Percentiles rank a stretch among this genome's conserved stretches.
Evolutionary conservation across 2,113 vertebrate genomes (phyloP).

Genomic region (Myotis yumanensis): DNA sequence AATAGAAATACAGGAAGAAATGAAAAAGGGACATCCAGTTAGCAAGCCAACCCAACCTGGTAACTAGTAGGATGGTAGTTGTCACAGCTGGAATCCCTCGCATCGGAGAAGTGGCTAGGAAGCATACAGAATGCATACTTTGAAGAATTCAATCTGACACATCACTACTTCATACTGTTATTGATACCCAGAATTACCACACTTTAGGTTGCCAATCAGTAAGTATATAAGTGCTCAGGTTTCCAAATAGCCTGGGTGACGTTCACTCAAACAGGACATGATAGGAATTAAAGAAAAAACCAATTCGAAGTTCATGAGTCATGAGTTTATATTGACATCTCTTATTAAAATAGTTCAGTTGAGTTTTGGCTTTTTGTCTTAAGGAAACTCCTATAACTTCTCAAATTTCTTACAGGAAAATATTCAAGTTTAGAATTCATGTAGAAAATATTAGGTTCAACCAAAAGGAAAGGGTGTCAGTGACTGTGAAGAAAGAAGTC

Average conservation of each 20-base stretch:
- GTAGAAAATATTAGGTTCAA: neutral
- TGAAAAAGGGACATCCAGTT: neutral
- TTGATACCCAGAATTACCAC: neutral
- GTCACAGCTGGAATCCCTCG: neutral
- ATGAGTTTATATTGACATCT: neutral
- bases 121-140: neutral
- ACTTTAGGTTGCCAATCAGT: slow-evolving; percentile 13
- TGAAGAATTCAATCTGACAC: neutral
- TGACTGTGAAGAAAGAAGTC: slow-evolving; percentile 2
- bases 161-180: neutral
- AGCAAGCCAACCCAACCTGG: neutral
- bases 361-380: neutral
- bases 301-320: neutral
- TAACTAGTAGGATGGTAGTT: neutral
- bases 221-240: neutral
- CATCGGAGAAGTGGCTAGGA: neutral
- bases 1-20: neutral
- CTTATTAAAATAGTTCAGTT: neutral
- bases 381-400: neutral
- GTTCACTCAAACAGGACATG: neutral
- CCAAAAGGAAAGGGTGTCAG: neutral
- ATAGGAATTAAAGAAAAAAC: neutral
- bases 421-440: neutral
- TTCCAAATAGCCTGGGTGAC: neutral
- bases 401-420: slow-evolving; percentile 39